Percentiles rank a stretch among this genome's conserved stretches.
These are phyloP conservation scores for Rachycentron canadum DNA, from an alignment of 2,797 vertebrate species.

Conservation along the genomic window DNA sequence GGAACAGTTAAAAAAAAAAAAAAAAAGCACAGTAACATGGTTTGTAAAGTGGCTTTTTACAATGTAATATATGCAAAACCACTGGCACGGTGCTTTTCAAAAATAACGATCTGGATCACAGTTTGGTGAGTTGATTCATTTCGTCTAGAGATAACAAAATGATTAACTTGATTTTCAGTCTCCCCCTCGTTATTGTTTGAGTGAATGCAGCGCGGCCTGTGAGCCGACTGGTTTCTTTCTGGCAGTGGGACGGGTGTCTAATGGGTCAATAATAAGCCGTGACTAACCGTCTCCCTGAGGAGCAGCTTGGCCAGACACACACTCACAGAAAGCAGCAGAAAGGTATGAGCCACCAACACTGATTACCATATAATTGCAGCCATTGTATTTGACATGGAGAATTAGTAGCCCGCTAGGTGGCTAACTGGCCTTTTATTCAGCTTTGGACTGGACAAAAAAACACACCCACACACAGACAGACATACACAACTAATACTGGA, in stretches of 20 bases:
- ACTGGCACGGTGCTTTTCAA: neutral
- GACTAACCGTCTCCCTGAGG: conserved; percentile 87
- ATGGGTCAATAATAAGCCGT: conserved; percentile 88
- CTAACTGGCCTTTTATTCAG: conserved; percentile 85
- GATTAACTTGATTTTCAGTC: conserved; percentile 62
- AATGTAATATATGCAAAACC: conserved; percentile 16
- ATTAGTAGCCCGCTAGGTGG: conserved; percentile 87
- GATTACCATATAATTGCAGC: conserved; percentile 95
- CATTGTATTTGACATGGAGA: conserved; percentile 90
- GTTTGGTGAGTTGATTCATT: conserved; percentile 46
- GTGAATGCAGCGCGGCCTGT: conserved; percentile 71
- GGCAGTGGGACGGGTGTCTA: conserved; percentile 84
- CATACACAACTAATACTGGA: conserved; percentile 40
- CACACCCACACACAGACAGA: conserved; percentile 65
- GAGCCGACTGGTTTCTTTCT: conserved; percentile 79
- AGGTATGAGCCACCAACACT: conserved; percentile 87
- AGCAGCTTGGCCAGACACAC: conserved; percentile 86
- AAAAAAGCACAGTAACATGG: neutral
- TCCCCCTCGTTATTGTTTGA: conserved; percentile 59
- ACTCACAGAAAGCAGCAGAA: conserved; percentile 83
- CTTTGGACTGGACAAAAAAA: conserved; percentile 63
- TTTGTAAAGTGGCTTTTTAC: neutral
- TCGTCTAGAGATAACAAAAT: conserved; percentile 55
- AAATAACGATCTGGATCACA: conserved; percentile 28
- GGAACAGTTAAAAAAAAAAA: neutral